phyloP scores from a whole-genome alignment of 2,797 vertebrate species.

The Martes flavigula region DNA sequence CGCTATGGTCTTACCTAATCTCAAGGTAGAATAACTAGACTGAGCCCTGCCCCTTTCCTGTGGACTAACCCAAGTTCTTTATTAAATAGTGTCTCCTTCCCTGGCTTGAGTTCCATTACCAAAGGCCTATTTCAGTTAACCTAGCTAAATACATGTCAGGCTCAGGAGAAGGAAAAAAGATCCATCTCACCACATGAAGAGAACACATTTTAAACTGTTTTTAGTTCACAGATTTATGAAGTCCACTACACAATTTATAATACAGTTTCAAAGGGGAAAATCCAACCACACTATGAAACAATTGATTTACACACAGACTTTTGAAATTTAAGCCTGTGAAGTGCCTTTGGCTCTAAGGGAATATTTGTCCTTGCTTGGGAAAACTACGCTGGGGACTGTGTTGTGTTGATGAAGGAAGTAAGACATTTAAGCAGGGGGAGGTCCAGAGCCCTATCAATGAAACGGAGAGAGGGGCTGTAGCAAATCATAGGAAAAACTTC shows the following conservation, averaged over 20 bases:
- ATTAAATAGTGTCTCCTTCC: background rate
- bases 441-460: background rate
- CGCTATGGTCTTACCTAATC: background rate
- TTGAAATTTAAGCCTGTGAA: constrained; percentile 60
- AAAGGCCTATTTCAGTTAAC: constrained; percentile 21
- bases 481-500: background rate
- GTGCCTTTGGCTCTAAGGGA: constrained; percentile 16
- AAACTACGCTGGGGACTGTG: background rate
- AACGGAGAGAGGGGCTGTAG: background rate
- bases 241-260: constrained; percentile 44
- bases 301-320: constrained; percentile 60
- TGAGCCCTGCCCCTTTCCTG: background rate
- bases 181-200: background rate
- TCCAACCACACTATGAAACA: constrained; percentile 49
- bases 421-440: background rate
- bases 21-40: background rate
- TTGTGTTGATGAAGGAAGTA: background rate
- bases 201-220: constrained; percentile 47
- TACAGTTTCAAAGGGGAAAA: constrained; percentile 42
- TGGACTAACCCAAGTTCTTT: background rate
- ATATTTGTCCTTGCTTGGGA: constrained; percentile 21
- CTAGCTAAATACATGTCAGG: constrained; percentile 38
- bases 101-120: background rate
- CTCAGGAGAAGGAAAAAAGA: background rate
- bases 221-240: constrained; percentile 62